Percentiles rank a stretch among this genome's conserved stretches.
phyloP scores from a whole-genome alignment of 2,113 vertebrate species.

The Eira barbara region DNA sequence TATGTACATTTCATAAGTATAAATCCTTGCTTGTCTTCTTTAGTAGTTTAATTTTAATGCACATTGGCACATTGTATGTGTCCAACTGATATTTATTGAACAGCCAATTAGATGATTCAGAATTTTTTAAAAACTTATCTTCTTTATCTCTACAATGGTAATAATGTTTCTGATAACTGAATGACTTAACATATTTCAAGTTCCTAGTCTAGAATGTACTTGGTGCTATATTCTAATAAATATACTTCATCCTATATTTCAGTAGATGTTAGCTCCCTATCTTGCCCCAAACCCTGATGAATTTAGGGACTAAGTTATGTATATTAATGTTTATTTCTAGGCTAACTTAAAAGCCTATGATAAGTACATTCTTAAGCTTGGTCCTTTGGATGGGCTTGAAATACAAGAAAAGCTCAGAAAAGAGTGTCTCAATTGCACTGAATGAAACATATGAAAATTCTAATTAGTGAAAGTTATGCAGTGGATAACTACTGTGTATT shows the following conservation, averaged over 20 bases:
- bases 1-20: background rate
- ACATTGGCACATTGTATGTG: background rate
- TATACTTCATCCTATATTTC: background rate
- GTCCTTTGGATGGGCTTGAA: background rate
- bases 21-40: background rate
- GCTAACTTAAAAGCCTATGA: background rate
- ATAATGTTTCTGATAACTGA: background rate
- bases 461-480: conserved; percentile 70
- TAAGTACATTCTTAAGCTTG: background rate
- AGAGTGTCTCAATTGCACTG: conserved; percentile 52
- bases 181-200: background rate
- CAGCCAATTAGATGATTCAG: background rate
- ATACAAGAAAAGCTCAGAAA: conserved; percentile 46
- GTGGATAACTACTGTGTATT: conserved; percentile 75
- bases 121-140: background rate
- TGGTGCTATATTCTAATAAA: background rate
- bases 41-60: background rate
- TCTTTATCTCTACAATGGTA: background rate
- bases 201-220: background rate
- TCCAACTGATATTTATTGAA: background rate
- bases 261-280: background rate
- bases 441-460: conserved; percentile 60
- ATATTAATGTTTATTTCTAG: background rate
- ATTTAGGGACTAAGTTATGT: background rate
- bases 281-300: background rate